Evolutionary conservation across 2,888 invertebrate genomes (phyloP), one percentile per base, ranked within the genome.

Genomic region (Tricholauxania praeusta): DNA sequence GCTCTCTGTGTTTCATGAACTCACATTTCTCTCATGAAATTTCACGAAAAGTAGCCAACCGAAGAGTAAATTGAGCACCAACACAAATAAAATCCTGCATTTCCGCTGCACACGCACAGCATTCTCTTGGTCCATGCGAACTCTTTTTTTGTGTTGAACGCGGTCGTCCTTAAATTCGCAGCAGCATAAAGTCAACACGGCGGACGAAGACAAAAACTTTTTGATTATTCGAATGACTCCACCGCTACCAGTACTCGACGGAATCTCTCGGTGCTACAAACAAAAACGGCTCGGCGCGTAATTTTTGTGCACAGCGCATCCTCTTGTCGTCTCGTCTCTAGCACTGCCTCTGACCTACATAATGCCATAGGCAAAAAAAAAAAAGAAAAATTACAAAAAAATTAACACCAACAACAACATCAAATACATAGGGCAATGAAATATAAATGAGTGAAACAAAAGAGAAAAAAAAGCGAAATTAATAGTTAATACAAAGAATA

Each of bases 261-360:
- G n/a, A 47, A 39, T 32, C 63, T 63, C 63, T 63, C 63, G 63
- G 63, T 63, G 63, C 48, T 47, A 63, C 63, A 48, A 63, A 63
- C 63, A 63, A 63, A 63, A 63, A 63, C 63, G 47, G 48, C 39
- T 62, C 48, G 17, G 12, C 32, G 63, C 47, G 63, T 47, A 63
- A 39, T 57, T 28, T 57, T 57, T 57, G 57, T 57, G 57, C 22
- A 57, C 22, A 28, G 28, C 22, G 57, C 57, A 28, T 57, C 57
- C 22, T 55, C 39, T 39, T 39, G 39, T 39, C 39, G 39, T 39
- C 39, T 39, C 22, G 28, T 28, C 57, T 28, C 28, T 57, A 28
- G 28, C 28, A 8, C 28, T 39, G 39, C 57, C 57, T 57, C 57
- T 57, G 57, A 57, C 57, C 57, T 57, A 57, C 14, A 57, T 57